Base-by-base conservation (phyloP, 2,797 vertebrate species). In the Chaunax sp. region DNA sequence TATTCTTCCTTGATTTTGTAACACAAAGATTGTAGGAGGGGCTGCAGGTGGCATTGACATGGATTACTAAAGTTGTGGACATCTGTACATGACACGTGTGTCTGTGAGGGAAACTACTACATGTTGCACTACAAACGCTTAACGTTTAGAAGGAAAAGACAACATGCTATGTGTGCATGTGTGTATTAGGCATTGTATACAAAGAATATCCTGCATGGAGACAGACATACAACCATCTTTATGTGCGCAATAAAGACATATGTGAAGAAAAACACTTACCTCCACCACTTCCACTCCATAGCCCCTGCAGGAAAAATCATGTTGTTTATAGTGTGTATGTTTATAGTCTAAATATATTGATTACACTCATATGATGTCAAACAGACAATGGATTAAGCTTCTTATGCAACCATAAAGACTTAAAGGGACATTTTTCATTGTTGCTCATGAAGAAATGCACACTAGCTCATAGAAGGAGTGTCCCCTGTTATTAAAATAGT, bases 21-120 rank as follows among this genome's bases (percentile, higher is more conserved):
- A 5, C 14, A 22, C 13, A 23, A 13, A 45, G 45, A 20, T 30
- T 56, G 11, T 15, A 22, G 64, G 19, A 43, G 75, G 78, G 77
- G 69, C 71, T 65, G 80, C 90, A 92, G 90, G 88, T 93, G 91
- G 78, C 58, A 25, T 41, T 87, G 92, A 93, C 90, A 92, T 74
- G 72, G 46, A 82, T 63, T 53, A 53, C 62, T 71, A 51, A 65
- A 68, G 60, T 72, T 67, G 66, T 40, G 41, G 77, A 65, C 89
- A 90, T 72, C 70, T 92, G 91, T 47, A 50, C 19, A n/a, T 85
- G 90, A 89, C 88, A 78, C 14, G 9, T 19, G 43, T 40, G 43
- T 65, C 30, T 62, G 52, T 38, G 33, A 28, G 12, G 14, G 35
- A 66, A 47, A 33, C 6, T 20, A 16, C 14, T 19, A 10, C 28